Base-by-base conservation (phyloP, 2,888 invertebrate genomes). In the Iselma pallidipennis region DNA sequence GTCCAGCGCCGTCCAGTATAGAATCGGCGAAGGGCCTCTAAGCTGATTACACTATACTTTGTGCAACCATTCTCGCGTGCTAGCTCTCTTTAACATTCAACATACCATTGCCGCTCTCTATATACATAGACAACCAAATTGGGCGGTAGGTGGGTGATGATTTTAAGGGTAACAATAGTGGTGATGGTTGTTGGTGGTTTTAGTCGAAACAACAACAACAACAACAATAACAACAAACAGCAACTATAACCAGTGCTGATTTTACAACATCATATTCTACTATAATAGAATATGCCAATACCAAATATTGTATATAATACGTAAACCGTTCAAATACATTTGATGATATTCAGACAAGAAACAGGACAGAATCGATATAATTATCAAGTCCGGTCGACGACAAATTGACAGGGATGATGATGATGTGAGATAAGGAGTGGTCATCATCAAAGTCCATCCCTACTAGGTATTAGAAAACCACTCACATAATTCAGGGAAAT, bases 41-140 rank as follows among this genome's bases (percentile, higher is more conserved):
- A 79, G 79, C 79, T 78, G 78, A 79, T 80, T 80, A 79, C 76
- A 21, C 45, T 19, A 77, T 78, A 79, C 79, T 79, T 78, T 79
- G 78, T 79, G 77, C 75, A 77, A 72, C 73, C 75, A 75, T 74
- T 76, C 75, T 77, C 78, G 78, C 80, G 78, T 80, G 79, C 76
- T 69, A 76, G 77, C 66, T 65, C 71, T 71, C 71, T 72, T 72
- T 69, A 65, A 69, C 67, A 57, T 55, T 49, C 62, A 59, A n/a
- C 55, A 62, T 64, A 64, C 60, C 29, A 51, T 29, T 28, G 29
- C 16, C 51, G 51, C 28, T 42, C 14, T 42, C 42, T 16, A 33
- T 4, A 21, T 16, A 45, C 12, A 45, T 37, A 16, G 37, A 21
- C 21, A 45, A 45, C 4, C 21, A 21, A 21, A 21, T 45, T 45